A percentile compares a stretch with the other conserved stretches of the same genome.
Evolutionary conservation across 2,797 vertebrate genomes (phyloP).

Genomic region (Danio aesculapii): DNA sequence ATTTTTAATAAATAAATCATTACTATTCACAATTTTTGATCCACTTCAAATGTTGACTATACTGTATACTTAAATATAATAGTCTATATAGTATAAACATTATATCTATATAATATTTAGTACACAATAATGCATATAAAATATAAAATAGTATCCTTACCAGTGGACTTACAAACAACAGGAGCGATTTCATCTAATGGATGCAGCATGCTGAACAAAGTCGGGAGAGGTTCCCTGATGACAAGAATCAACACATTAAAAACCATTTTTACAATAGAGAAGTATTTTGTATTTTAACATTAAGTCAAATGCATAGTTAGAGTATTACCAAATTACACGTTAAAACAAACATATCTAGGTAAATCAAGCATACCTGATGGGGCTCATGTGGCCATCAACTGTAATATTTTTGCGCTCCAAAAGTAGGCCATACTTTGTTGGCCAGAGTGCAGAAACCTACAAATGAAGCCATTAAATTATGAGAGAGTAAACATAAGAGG

Average conservation of each 20-base stretch:
- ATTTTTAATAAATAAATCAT: too few relatives aligned
- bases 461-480: not conserved
- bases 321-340: not conserved
- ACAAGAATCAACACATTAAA: not conserved
- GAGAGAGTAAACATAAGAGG: too few relatives aligned
- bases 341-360: not conserved
- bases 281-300: not conserved
- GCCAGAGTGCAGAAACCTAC: conserved; percentile 93
- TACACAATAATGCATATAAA: too few relatives aligned
- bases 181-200: conserved; percentile 96
- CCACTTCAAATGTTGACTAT: not conserved
- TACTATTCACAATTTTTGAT: too few relatives aligned
- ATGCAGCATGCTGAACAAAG: conserved; percentile 97
- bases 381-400: conserved; percentile 82
- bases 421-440: conserved; percentile 92
- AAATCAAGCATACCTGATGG: conserved; percentile 78
- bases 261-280: not conserved
- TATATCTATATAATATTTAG: not conserved
- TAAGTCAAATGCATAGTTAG: not conserved
- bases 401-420: conserved; percentile 88
- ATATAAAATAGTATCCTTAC: conserved; percentile 71
- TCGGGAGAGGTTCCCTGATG: conserved; percentile 88
- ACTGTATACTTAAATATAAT: not conserved
- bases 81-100: too few relatives aligned
- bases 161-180: conserved; percentile 88